Evolutionary conservation across 2,797 vertebrate genomes (phyloP).

Genomic region (Chelon labrosus): DNA sequence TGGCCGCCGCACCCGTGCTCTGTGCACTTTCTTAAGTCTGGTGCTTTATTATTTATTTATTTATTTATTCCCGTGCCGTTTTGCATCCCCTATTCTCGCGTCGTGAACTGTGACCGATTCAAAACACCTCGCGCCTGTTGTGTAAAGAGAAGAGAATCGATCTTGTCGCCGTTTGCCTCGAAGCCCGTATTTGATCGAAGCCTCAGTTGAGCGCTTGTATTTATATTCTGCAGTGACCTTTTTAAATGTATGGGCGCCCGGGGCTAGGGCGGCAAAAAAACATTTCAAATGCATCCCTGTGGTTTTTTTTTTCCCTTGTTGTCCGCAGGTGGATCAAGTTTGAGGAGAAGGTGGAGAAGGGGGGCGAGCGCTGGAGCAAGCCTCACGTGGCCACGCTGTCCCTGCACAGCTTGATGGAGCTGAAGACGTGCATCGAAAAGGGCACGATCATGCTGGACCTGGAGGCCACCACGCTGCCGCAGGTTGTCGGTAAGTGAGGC

Average conservation of each 20-base stretch:
- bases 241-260: neutral
- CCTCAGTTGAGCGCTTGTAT: neutral
- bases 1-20: neutral
- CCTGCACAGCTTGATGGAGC: constrained; percentile 92
- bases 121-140: constrained; percentile 53
- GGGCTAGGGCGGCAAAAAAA: neutral
- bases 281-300: no score
- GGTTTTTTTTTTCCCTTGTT: no score
- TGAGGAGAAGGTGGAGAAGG: constrained; percentile 98
- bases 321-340: constrained; percentile 96
- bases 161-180: constrained; percentile 49
- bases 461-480: constrained; percentile 92
- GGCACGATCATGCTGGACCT: constrained; percentile 94
- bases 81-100: constrained; percentile 28
- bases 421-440: constrained; percentile 94
- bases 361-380: constrained; percentile 98
- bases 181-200: constrained; percentile 34
- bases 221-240: constrained; percentile 28
- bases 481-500: constrained; percentile 91
- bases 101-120: constrained; percentile 39
- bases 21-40: constrained; percentile 12
- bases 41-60: constrained; percentile 34
- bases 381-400: constrained; percentile 92
- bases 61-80: neutral
- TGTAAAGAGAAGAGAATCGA: constrained; percentile 58